These are phyloP conservation scores for Dusona sp. DNA, from an alignment of 2,888 invertebrate species.

Conservation along the genomic window DNA sequence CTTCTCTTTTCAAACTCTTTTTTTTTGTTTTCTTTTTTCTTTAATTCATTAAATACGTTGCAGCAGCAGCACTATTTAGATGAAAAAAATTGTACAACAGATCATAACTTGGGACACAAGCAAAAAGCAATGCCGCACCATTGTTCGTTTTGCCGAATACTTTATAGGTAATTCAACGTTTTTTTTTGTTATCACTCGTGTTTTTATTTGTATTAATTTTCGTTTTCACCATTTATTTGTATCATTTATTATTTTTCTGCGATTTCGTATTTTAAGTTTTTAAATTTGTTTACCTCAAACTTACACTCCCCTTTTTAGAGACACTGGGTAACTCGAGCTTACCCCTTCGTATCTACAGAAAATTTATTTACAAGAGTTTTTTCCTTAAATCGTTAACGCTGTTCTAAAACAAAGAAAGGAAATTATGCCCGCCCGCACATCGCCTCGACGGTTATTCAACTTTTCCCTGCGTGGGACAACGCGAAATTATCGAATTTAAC, in stretches of 20 bases:
- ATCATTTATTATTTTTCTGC: background rate
- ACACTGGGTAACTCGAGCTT: slow-evolving; percentile 14
- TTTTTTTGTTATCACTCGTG: slow-evolving; percentile 2
- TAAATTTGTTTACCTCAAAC: background rate
- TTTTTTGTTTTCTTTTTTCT: background rate
- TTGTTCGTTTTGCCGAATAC: slow-evolving; percentile 68
- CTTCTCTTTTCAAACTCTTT: background rate
- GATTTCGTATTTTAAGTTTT: slow-evolving; percentile 4
- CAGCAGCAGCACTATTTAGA: slow-evolving; percentile 31
- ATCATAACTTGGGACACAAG: slow-evolving; percentile 59
- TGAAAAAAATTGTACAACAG: slow-evolving; percentile 61
- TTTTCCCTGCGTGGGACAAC: background rate
- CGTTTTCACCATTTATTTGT: slow-evolving; percentile 10
- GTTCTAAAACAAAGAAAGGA: slow-evolving; percentile 10
- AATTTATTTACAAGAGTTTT: slow-evolving; percentile 61
- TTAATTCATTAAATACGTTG: slow-evolving; percentile 46
- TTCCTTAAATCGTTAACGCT: slow-evolving; percentile 44
- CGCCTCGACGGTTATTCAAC: slow-evolving; percentile 12
- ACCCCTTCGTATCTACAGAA: slow-evolving; percentile 60
- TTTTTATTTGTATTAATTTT: slow-evolving; percentile 11
- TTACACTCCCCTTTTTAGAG: background rate
- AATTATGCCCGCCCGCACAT: background rate
- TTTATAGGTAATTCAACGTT: slow-evolving; percentile 54
- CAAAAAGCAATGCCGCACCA: slow-evolving; percentile 66
- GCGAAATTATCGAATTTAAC: slow-evolving; percentile 24